phyloP scores from a whole-genome alignment of 2,797 vertebrate genomes.

The Ctenopoma kingsleyae region DNA sequence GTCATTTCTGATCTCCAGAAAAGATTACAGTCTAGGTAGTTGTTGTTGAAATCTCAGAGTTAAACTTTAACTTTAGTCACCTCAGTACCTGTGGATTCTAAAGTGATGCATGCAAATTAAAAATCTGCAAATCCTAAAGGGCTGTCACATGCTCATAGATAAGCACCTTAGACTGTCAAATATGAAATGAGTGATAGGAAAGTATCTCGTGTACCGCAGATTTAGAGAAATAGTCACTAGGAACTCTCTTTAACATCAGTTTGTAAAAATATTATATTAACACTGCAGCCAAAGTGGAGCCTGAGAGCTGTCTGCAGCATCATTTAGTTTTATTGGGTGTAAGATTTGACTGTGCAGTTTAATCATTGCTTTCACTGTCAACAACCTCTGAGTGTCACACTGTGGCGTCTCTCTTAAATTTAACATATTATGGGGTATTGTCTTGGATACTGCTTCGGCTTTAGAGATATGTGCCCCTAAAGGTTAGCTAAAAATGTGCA shows the following conservation, averaged over 20 bases:
- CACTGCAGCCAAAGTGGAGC: neutral
- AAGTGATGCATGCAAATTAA: neutral
- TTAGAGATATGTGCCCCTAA: neutral
- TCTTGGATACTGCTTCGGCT: neutral
- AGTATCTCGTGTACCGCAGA: neutral
- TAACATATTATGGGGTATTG: neutral
- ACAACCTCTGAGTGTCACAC: neutral
- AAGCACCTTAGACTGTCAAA: too few species aligned
- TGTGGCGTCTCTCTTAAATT: neutral
- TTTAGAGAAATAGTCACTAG: rapidly evolving
- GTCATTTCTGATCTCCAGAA: neutral
- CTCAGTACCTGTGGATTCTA: neutral
- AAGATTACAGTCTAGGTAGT: neutral
- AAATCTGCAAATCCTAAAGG: neutral
- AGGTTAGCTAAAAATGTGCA: slow-evolving; percentile 6
- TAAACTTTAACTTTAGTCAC: neutral
- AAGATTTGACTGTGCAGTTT: neutral
- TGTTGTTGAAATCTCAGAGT: neutral
- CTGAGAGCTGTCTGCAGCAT: neutral
- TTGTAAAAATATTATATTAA: neutral
- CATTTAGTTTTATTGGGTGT: neutral
- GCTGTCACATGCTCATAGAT: neutral
- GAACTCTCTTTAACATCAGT: neutral
- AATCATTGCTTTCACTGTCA: neutral
- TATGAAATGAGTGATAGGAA: too few species aligned